Base-by-base conservation (phyloP, 2,888 invertebrate genomes). In the Toxonevra muliebris region DNA sequence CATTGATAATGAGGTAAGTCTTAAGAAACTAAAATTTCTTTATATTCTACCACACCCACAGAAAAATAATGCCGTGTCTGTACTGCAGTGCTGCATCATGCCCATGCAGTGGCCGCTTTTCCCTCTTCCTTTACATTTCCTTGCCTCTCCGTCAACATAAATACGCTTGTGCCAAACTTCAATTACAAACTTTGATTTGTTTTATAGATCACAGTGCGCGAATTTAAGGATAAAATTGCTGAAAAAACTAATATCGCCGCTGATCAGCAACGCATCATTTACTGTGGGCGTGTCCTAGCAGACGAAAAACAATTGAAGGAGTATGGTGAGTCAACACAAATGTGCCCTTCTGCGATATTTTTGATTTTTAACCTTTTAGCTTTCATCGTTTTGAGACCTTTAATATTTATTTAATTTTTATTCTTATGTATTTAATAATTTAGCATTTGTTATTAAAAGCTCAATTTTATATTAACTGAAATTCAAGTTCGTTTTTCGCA, bases 221-320 rank as follows among this genome's bases (percentile, higher is more conserved):
- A 93, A 81, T 91, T 96, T 77, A 96, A 96, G 84, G 90, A 92
- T 75, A 88, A 90, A 75, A 92, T 96, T 73, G 89, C 90, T 5
- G 91, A 91, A 61, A 89, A 91, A 72, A 92, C 97, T 74, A 90
- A 89, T 68, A 92, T 97, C 75, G 88, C 93, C 30, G 90, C 92
- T 9, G 92, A 92, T 71, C 90, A 92, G 59, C 97, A 97, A 83
- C 89, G 97, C 68, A 89, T 98, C 50, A 98, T 98, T 76, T 97
- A 95, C 83, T 95, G 95, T 82, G 98, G 98, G n/a, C 88, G 95
- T 84, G 96, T 97, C 40, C 87, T 98, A 61, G 92, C 93, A 79
- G 95, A 98, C 87, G 94, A 93, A 13, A 93, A 92, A 76, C 92
- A 90, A 80, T 88, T 98, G 40, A 89, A 90, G 71, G 95, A 96